Conservation (phyloP, 2,113 vertebrate genomes). For the Psilopsiagon aurifrons region DNA sequence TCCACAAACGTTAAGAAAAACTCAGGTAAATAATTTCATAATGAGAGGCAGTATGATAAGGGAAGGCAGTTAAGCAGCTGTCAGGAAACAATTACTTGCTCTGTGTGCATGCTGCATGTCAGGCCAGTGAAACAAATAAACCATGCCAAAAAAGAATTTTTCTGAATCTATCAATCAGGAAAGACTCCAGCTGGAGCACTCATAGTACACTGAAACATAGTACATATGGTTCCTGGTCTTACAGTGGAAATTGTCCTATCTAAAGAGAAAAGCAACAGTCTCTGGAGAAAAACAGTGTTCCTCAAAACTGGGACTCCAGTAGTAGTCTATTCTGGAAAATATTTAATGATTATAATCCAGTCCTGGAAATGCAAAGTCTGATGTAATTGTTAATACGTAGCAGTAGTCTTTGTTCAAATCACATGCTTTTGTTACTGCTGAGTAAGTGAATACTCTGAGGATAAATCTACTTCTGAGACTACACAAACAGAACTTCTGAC, state of each 20-base stretch:
- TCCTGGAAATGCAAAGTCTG: neutral
- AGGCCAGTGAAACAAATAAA: neutral
- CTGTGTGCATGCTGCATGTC: neutral
- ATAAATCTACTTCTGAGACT: neutral
- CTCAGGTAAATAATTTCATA: neutral
- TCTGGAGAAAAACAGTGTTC: neutral
- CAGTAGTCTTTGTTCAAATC: neutral
- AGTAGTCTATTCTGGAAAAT: neutral
- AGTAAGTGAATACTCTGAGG: neutral
- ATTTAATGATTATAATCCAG: neutral
- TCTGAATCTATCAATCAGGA: neutral
- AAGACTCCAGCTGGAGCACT: neutral
- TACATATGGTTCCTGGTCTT: neutral
- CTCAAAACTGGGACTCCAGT: neutral
- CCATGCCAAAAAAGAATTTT: neutral
- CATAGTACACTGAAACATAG: neutral
- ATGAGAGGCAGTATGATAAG: neutral
- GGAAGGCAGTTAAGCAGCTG: neutral
- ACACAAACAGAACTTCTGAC: neutral
- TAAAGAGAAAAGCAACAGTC: neutral
- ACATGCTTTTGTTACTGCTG: neutral
- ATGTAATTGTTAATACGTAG: neutral
- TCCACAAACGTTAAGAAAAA: neutral
- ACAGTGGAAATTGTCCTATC: neutral
- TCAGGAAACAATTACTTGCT: neutral